These are phyloP conservation scores for Enoplosus armatus DNA, from an alignment of 2,797 vertebrate genomes.

Conservation along the genomic window DNA sequence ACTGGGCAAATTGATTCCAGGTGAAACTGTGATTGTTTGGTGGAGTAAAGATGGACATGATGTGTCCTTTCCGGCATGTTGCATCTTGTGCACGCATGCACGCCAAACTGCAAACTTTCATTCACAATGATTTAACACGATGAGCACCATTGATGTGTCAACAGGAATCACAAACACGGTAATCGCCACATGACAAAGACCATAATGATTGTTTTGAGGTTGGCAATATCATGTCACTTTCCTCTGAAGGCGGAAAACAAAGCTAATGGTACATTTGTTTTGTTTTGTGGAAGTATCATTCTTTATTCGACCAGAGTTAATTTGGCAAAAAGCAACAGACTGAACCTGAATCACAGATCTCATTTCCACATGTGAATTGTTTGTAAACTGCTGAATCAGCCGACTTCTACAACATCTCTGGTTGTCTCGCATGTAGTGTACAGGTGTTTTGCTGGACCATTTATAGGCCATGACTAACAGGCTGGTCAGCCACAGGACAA, in stretches of 20 bases:
- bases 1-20: not conserved
- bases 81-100: constrained; percentile 27
- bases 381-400: constrained; percentile 61
- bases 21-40: constrained; percentile 26
- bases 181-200: constrained; percentile 76
- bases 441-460: constrained; percentile 65
- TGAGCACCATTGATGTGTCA: constrained; percentile 71
- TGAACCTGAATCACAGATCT: not conserved
- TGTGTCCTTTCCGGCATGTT: constrained; percentile 39
- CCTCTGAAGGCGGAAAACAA: constrained; percentile 60
- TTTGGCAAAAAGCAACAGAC: not conserved
- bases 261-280: not conserved
- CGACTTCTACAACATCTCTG: constrained; percentile 33
- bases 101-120: constrained; percentile 33
- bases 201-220: constrained; percentile 69
- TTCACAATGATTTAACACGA: constrained; percentile 75
- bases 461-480: constrained; percentile 74
- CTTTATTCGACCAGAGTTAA: not conserved
- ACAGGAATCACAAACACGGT: constrained; percentile 73
- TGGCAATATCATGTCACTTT: constrained; percentile 65
- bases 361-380: not conserved
- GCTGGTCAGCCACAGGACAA: constrained; percentile 72
- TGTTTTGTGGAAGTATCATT: not conserved
- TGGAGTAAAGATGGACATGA: constrained; percentile 27
- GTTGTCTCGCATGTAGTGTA: constrained; percentile 21